Base-by-base conservation (phyloP, 2,113 vertebrate genomes). In the Xiphophorus hellerii region DNA sequence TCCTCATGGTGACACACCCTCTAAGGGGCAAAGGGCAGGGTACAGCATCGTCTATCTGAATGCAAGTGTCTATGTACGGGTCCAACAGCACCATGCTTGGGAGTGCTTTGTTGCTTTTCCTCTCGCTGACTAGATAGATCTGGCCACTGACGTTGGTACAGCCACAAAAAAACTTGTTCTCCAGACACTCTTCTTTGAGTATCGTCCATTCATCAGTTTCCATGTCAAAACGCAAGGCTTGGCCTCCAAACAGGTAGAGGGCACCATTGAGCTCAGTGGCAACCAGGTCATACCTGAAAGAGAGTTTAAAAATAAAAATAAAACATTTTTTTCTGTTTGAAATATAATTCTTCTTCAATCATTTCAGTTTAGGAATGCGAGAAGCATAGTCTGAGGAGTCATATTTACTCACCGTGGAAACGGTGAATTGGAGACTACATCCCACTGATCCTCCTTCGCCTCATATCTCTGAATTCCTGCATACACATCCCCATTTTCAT, bases 401-500 rank as follows among this genome's bases (percentile, higher is more conserved):
- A 42, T 37, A 28, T 48, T 37, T 0, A 69, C 94, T 92, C 89
- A 96, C 96, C 96, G 89, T 77, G 96, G 95, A 76, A 95, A 93
- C 0, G 96, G 97, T 33, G 96, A 97, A 85, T 93, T 94, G 0
- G 96, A 96, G 66, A 96, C 88, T 14, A 97, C 94, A 44, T 96
- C 95, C 96, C 97, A 97, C 39, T 92, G 93, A 80, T 96, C 93
- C 0, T 88, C 88, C 58, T 93, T 89, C 0, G 83, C 91, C 64
- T 84, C 80, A 73, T 96, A 95, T 75, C 95, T 93, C 81, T 97
- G 96, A 81, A 97, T 93, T 11, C 96, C 96, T 65, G 89, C 87
- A 44, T 95, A 97, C 0, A 94, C 96, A 0, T 96, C 96, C 1
- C 96, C 96, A 0, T 96, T 96, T 81, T 96, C 96, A 90, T 97